Evolutionary conservation across 1,140 invertebrate genomes (phyloP).

Genomic region (Eumeta japonica): DNA sequence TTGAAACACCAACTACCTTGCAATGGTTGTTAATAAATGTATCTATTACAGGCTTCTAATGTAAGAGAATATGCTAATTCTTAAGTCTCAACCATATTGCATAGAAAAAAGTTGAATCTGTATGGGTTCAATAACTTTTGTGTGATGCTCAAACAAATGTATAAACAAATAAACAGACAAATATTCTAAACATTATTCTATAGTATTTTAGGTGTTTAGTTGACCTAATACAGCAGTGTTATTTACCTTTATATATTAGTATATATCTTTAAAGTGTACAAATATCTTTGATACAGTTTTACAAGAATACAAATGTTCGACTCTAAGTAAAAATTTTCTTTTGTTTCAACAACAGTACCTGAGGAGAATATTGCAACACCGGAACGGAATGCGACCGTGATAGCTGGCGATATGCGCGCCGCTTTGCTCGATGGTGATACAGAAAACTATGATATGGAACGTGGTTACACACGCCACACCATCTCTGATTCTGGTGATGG

Average conservation of each 20-base stretch:
- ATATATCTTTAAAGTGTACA: background rate
- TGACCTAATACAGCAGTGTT: background rate
- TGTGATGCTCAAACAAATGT: no score
- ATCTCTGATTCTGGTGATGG: conserved; percentile 78
- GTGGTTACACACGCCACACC: conserved; percentile 87
- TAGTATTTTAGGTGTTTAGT: background rate
- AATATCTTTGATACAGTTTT: background rate
- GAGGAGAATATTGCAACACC: conserved; percentile 89
- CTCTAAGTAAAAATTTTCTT: no score
- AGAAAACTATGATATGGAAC: conserved; percentile 87
- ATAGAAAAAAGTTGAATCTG: no score
- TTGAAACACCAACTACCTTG: no score
- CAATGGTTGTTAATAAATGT: no score
- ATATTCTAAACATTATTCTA: conserved; percentile 1
- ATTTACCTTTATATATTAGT: background rate
- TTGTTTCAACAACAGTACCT: conserved; percentile 62
- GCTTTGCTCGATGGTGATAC: conserved; percentile 86
- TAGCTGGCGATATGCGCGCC: conserved; percentile 83
- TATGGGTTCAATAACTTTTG: no score
- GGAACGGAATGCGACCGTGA: conserved; percentile 75
- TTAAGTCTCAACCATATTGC: no score
- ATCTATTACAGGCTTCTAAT: no score
- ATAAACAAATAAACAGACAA: no score
- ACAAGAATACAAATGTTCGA: no score
- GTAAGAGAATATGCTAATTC: no score